phyloP scores from a whole-genome alignment of 2,888 invertebrate genomes.

The Cyrtodaria siliqua region DNA sequence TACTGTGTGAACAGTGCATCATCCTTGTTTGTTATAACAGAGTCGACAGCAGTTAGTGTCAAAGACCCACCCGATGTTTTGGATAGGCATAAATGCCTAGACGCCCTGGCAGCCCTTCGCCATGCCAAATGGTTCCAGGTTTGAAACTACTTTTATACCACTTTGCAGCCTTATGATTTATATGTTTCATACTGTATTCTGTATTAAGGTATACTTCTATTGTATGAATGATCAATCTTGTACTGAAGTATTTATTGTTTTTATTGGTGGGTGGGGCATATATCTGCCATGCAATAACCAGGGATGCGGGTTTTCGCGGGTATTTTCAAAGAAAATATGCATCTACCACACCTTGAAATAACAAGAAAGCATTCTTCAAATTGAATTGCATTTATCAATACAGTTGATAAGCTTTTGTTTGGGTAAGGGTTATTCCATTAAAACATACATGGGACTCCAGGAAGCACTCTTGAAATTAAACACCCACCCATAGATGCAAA shows the following conservation, averaged over 20 bases:
- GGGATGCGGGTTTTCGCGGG: neutral
- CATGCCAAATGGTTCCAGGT: conserved; percentile 99
- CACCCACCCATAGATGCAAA: too few relatives aligned
- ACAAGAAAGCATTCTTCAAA: too few relatives aligned
- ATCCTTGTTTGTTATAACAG: conserved; percentile 72
- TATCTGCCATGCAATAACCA: neutral
- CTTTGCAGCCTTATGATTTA: conserved; percentile 82
- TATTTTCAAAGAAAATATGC: too few relatives aligned
- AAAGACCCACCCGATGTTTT: conserved; percentile 95
- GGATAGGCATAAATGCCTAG: conserved; percentile 99
- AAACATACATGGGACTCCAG: too few relatives aligned
- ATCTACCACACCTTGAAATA: too few relatives aligned
- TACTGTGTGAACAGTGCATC: conserved; percentile 60
- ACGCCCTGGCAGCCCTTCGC: conserved; percentile 99
- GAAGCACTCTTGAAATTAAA: too few relatives aligned
- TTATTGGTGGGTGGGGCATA: neutral
- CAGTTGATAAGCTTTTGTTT: too few relatives aligned
- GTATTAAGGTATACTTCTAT: neutral
- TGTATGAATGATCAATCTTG: conserved; percentile 66
- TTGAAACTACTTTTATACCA: conserved; percentile 86
- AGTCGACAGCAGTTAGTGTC: conserved; percentile 86
- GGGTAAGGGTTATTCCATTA: too few relatives aligned
- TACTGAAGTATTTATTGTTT: neutral
- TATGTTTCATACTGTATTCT: conserved; percentile 9
- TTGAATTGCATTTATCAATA: too few relatives aligned